Percentiles rank a stretch among this genome's conserved stretches.
Conservation (phyloP, 2,888 invertebrate genomes). For the Mythimna albipuncta region DNA sequence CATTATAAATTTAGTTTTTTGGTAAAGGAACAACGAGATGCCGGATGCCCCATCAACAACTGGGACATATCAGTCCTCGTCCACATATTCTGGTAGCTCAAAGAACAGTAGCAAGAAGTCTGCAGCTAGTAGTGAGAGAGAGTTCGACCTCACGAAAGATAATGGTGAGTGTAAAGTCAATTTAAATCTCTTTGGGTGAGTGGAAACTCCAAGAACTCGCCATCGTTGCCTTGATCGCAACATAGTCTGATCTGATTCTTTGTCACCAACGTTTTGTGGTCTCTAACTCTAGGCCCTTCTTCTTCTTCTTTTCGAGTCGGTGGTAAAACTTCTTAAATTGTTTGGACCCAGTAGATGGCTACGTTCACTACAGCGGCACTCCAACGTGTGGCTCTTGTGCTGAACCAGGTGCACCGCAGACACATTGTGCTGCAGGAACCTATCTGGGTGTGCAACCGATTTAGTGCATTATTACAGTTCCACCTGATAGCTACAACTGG, state of each 20-base stretch:
- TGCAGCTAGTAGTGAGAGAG: slow-evolving; percentile 64
- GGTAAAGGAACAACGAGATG: slow-evolving; percentile 25
- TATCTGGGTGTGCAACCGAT: too few species aligned
- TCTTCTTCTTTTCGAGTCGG: too few species aligned
- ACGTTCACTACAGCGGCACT: too few species aligned
- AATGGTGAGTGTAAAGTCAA: slow-evolving; percentile 70
- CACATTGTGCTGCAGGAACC: too few species aligned
- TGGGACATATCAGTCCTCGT: slow-evolving; percentile 76
- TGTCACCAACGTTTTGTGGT: not conserved
- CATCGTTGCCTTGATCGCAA: not conserved
- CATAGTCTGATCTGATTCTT: too few species aligned
- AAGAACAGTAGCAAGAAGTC: slow-evolving; percentile 76
- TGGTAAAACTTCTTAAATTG: not conserved
- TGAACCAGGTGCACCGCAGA: too few species aligned
- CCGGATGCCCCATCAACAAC: slow-evolving; percentile 63
- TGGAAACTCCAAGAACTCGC: not conserved
- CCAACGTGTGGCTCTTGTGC: too few species aligned
- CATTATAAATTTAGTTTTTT: slow-evolving; percentile 4
- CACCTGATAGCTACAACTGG: not conserved
- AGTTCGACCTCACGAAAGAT: slow-evolving; percentile 81
- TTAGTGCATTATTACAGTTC: too few species aligned
- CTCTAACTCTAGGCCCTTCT: not conserved
- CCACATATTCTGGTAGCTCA: slow-evolving; percentile 77
- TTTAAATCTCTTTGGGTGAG: slow-evolving; percentile 62
- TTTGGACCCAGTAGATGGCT: too few species aligned